Base-by-base conservation (phyloP, 2,113 vertebrate species). In the Amphiprion ocellaris region DNA sequence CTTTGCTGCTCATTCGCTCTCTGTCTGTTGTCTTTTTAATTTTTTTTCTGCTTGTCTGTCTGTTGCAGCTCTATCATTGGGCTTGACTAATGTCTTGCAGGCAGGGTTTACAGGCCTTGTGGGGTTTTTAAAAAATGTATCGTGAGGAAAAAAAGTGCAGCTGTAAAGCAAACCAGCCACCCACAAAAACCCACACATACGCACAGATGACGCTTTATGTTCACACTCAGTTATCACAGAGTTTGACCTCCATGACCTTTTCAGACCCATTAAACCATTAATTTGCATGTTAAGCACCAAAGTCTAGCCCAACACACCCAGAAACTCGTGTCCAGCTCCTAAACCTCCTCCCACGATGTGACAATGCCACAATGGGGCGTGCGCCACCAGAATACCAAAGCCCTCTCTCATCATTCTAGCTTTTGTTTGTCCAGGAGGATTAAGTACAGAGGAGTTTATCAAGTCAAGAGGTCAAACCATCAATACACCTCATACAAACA, bases 271-370 rank as follows among this genome's bases (percentile, higher is more conserved):
- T 92, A 89, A 83, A 83, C 81, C 83, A 62, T 76, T 92, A 88
- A 95, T 95, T 94, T 93, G 87, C 15, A 24, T 93, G 87, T 90
- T 93, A 87, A 93, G 90, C 79, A 90, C 74, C 12, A 75, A 47
- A 37, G 33, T 54, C 64, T 23, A 2, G 28, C 60, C 39, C 53
- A 17, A 28, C 8, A 37, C 33, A 8, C 33, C 33, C 33, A 37
- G 33, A 6, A 37, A 6, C 8, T 7, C 33, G 8, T 37, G 33
- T 8, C 33, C 19, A 69, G 30, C 52, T 12, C 8, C 33, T 8
- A 15, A 49, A 19, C 53, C 61, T 56, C 79, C 74, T 30, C 28
- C 76, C 16, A 12, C 11, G 10, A 41, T 53, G 68, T 83, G 81
- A 85, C 84, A 81, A 67, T 16, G 41, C 24, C 70, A 87, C 89